Evolutionary conservation across 2,888 invertebrate genomes (phyloP).

Genomic region (Chrysolina americana): DNA sequence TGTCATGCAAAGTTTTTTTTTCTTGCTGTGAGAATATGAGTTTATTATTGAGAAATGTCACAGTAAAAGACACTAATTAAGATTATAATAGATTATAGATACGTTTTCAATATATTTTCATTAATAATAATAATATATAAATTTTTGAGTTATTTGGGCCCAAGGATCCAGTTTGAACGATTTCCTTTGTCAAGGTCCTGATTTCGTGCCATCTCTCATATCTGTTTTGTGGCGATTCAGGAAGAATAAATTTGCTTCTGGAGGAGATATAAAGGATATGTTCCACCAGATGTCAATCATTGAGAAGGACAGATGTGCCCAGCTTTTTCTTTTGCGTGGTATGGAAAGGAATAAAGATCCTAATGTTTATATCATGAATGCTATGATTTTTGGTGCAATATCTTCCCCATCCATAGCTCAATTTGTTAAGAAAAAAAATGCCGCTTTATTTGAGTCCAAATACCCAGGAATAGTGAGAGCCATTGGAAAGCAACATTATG

Average conservation of each 20-base stretch:
- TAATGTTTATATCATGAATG: neutral
- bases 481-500: neutral
- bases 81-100: no score
- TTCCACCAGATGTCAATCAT: neutral
- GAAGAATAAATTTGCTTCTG: neutral
- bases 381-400: neutral
- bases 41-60: no score
- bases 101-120: no score
- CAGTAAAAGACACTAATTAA: no score
- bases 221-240: neutral
- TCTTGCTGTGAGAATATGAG: no score
- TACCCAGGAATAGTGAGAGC: neutral
- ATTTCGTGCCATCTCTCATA: neutral
- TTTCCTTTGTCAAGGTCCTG: neutral
- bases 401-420: neutral
- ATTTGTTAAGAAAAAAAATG: slow-evolving; percentile 1
- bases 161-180: neutral
- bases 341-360: neutral
- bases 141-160: no score
- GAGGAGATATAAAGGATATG: neutral
- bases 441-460: neutral
- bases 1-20: no score
- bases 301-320: neutral
- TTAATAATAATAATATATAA: no score
- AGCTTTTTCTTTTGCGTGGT: neutral